Evolutionary conservation across 2,113 vertebrate species (phyloP).

Genomic region (Nycticorax nycticorax): DNA sequence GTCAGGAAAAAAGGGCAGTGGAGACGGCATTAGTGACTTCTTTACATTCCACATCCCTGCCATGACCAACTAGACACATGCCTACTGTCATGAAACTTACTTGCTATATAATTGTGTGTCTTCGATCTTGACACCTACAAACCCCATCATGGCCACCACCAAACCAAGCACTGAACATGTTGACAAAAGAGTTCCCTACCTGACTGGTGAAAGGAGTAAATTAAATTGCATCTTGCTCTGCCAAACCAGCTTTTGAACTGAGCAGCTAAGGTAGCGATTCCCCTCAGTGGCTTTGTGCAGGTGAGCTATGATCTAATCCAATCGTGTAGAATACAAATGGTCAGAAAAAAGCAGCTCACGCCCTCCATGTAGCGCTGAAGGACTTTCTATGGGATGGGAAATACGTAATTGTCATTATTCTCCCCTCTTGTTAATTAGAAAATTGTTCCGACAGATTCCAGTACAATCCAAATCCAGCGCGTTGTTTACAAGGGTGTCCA

Average conservation of each 20-base stretch:
- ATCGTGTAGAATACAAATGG: not conserved
- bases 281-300: not conserved
- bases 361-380: not conserved
- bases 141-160: not conserved
- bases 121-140: not conserved
- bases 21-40: not conserved
- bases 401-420: not conserved
- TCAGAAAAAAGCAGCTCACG: not conserved
- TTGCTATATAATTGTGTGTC: not conserved
- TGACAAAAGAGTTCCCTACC: not conserved
- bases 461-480: not conserved
- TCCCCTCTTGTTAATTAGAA: not conserved
- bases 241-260: not conserved
- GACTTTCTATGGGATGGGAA: not conserved
- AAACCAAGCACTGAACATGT: not conserved
- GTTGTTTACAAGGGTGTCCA: not conserved
- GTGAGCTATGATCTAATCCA: not conserved
- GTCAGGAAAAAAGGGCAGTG: not conserved
- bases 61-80: not conserved
- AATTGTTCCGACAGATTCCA: not conserved
- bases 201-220: not conserved
- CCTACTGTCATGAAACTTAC: not conserved
- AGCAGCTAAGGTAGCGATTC: not conserved
- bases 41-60: not conserved
- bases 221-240: not conserved